Base-by-base conservation (phyloP, 2,113 vertebrate species). In the Eudyptes chrysolophus region DNA sequence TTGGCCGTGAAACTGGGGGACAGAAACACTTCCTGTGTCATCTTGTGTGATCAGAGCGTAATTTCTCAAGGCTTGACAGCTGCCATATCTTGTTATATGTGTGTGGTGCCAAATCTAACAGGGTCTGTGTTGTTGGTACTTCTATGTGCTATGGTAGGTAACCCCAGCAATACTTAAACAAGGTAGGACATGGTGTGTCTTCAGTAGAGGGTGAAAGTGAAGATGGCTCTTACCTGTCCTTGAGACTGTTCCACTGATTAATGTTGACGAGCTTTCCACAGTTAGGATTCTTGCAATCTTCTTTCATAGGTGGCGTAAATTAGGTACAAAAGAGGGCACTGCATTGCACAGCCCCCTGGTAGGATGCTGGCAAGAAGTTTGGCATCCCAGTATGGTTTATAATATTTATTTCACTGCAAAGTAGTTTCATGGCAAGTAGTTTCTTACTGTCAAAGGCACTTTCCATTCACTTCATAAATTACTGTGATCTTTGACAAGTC, bases 401-500 rank as follows among this genome's bases (percentile, higher is more conserved):
- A 60, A n/a, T 69, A 85, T 93, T 96, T 93, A 84, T 95, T 96
- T 95, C 84, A 69, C 57, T 79, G 77, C 70, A 89, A 81, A 92
- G 49, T 57, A 69, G 57, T 87, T 93, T 72, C 92, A 62, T 72
- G 81, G 68, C 65, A 87, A 65, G 81, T 52, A 85, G 89, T 85
- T 96, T 96, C 84, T 77, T 94, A 30, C 70, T 95, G 87, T 89
- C 94, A 93, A 84, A 96, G 70, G 61, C 94, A 74, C 49, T 96
- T 97, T 89, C 78, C 62, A 58, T 94, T 92, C 32, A 13, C 26
- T 66, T 83, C 70, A 88, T 96, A 92, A 96, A 96, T 97, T 96
- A 90, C 66, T 82, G 15, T 40, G 51, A 94, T 87, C 66, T 87
- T 93, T 96, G 94, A 96, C 96, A 96, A 93, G 94, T 70, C 89